phyloP scores from a whole-genome alignment of 2,888 invertebrate genomes.

The Alloplasta piceator region DNA sequence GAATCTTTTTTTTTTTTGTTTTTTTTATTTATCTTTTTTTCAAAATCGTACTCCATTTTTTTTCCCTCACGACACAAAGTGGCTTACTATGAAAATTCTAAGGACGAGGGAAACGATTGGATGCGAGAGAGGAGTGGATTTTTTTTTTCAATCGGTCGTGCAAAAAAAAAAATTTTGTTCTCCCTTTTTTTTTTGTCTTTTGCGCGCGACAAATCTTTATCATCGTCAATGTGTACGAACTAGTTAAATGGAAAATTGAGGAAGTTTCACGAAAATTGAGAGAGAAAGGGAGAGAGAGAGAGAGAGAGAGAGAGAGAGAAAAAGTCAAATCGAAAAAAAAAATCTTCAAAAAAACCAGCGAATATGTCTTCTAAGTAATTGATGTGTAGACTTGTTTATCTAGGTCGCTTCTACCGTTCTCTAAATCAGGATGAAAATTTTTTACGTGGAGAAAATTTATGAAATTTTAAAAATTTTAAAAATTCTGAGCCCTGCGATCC shows the following conservation, averaged over 20 bases:
- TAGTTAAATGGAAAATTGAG: constrained; percentile 28
- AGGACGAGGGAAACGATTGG: constrained; percentile 26
- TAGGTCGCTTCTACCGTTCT: constrained; percentile 77
- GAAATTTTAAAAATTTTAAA: constrained; percentile 15
- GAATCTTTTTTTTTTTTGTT: constrained; percentile 39
- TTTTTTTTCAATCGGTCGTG: constrained; percentile 3
- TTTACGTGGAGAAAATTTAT: constrained; percentile 6
- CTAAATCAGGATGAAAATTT: constrained; percentile 46
- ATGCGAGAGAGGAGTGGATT: constrained; percentile 20
- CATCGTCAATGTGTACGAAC: constrained; percentile 38
- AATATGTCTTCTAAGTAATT: constrained; percentile 76
- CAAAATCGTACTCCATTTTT: background rate
- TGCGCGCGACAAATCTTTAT: constrained; percentile 36
- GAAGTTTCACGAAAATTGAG: constrained; percentile 10
- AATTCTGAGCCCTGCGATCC: background rate
- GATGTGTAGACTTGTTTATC: constrained; percentile 80
- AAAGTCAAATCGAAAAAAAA: constrained; percentile 32
- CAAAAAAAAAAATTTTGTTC: constrained; percentile 13
- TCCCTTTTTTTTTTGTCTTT: constrained; percentile 10
- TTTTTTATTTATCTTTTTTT: constrained; percentile 66
- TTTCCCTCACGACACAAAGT: constrained; percentile 64
- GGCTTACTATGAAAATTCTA: constrained; percentile 62
- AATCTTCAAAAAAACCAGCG: constrained; percentile 34
- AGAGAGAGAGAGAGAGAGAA: constrained; percentile 27
- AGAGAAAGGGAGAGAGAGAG: constrained; percentile 22